phyloP scores from a whole-genome alignment of 2,797 vertebrate species.

The Sarcophilus harrisii region DNA sequence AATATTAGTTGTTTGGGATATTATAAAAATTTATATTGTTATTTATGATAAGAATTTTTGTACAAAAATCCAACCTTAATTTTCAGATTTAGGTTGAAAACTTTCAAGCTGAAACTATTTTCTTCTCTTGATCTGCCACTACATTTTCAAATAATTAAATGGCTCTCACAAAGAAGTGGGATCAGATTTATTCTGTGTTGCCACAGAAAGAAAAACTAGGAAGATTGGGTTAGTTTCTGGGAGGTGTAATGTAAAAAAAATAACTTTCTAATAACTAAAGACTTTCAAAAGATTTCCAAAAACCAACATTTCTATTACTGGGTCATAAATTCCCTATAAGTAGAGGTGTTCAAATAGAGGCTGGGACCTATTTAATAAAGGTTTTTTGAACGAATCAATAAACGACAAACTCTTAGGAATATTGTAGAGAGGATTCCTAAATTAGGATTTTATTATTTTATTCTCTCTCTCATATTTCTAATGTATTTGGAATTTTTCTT shows the following conservation, averaged over 20 bases:
- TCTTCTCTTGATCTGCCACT: neutral
- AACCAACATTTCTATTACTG: neutral
- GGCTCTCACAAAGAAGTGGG: neutral
- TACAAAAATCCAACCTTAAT: neutral
- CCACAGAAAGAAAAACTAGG: neutral
- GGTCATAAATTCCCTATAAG: neutral
- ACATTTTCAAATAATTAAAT: neutral
- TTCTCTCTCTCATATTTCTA: neutral
- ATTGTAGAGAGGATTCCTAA: neutral
- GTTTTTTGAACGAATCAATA: neutral
- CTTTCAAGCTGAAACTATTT: neutral
- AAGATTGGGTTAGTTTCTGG: neutral
- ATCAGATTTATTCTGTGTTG: neutral
- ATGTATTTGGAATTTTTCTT: neutral
- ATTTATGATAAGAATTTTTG: neutral
- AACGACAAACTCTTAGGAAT: neutral
- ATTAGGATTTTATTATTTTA: neutral
- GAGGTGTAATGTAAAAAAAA: neutral
- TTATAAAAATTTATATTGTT: neutral
- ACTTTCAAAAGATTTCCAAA: neutral
- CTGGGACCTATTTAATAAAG: neutral
- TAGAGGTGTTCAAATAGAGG: neutral
- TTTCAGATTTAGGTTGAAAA: neutral
- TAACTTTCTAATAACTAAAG: neutral
- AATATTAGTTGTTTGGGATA: neutral